Evolutionary conservation across 2,888 invertebrate species (phyloP).

Genomic region (Ptychoptera contaminata): DNA sequence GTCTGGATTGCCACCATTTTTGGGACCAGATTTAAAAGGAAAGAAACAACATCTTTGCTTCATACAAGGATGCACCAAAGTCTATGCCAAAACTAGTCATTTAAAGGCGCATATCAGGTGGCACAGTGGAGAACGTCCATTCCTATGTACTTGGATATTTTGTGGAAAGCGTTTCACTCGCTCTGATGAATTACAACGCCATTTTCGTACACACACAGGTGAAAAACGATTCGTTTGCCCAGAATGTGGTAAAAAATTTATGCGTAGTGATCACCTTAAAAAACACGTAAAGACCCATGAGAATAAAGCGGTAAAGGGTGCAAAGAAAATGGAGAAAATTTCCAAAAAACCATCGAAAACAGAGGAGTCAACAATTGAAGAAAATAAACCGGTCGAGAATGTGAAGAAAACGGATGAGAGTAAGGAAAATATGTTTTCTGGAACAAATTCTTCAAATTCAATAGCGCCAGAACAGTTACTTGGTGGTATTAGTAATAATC

Average conservation of each 20-base stretch:
- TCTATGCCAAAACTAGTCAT: constrained; percentile 90
- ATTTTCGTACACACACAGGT: constrained; percentile 75
- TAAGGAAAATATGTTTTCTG: too few species aligned
- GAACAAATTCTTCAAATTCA: too few species aligned
- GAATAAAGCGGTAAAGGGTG: constrained; percentile 33
- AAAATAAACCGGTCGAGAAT: too few species aligned
- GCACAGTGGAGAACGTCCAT: constrained; percentile 89
- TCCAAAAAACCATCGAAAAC: neutral
- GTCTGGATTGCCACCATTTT: constrained; percentile 55
- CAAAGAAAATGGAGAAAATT: constrained; percentile 2
- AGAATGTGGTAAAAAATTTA: constrained; percentile 78
- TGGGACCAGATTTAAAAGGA: constrained; percentile 53
- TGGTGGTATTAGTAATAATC: too few species aligned
- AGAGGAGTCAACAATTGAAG: neutral
- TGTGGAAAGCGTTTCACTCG: constrained; percentile 86
- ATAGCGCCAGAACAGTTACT: too few species aligned
- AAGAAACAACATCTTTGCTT: constrained; percentile 77
- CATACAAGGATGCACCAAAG: constrained; percentile 70
- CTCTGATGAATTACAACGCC: constrained; percentile 81
- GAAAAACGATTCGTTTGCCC: constrained; percentile 79
- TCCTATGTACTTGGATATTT: constrained; percentile 74
- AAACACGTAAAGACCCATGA: constrained; percentile 86
- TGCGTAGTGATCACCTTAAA: constrained; percentile 84
- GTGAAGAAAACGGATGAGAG: too few species aligned
- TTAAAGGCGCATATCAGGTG: constrained; percentile 82